A percentile compares a stretch with the other conserved stretches of the same genome.
phyloP scores from a whole-genome alignment of 2,113 vertebrate genomes.

The Etheostoma cragini region DNA sequence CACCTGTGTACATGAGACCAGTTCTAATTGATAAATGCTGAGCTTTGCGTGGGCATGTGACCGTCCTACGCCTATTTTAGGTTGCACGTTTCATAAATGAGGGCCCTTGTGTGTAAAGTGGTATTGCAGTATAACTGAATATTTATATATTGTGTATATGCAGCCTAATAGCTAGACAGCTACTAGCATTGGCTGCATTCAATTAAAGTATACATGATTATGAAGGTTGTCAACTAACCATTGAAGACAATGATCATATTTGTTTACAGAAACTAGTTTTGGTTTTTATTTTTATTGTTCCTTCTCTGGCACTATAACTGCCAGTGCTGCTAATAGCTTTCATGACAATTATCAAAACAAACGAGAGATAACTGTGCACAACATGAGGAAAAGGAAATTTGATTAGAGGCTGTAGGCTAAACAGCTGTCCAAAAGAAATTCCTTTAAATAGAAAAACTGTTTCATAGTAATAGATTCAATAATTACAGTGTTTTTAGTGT shows the following conservation, averaged over 20 bases:
- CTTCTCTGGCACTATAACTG: constrained; percentile 1
- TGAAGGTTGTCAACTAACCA: not conserved
- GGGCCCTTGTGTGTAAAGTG: not conserved
- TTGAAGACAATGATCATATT: not conserved
- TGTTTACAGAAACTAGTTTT: not conserved
- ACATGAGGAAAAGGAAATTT: constrained; percentile 37
- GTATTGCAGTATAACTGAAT: not conserved
- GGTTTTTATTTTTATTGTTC: not conserved
- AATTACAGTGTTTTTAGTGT: constrained; percentile 4
- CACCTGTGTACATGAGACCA: too few species aligned
- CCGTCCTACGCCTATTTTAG: too few species aligned
- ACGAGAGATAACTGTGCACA: constrained; percentile 36
- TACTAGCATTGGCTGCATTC: not conserved
- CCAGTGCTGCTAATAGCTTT: constrained; percentile 24
- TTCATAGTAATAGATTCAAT: constrained; percentile 15
- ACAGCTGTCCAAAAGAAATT: constrained; percentile 50
- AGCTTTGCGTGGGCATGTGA: too few species aligned
- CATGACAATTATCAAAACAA: constrained; percentile 47
- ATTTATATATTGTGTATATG: not conserved
- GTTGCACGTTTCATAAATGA: too few species aligned
- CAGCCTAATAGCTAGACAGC: not conserved
- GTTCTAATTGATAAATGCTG: too few species aligned
- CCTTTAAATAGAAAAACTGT: constrained; percentile 39
- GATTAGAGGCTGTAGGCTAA: constrained; percentile 43
- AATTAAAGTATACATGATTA: not conserved